A percentile compares a stretch with the other conserved stretches of the same genome.
These are phyloP conservation scores for Hyperoodon ampullatus DNA, from an alignment of 2,113 vertebrate genomes.

Conservation along the genomic window DNA sequence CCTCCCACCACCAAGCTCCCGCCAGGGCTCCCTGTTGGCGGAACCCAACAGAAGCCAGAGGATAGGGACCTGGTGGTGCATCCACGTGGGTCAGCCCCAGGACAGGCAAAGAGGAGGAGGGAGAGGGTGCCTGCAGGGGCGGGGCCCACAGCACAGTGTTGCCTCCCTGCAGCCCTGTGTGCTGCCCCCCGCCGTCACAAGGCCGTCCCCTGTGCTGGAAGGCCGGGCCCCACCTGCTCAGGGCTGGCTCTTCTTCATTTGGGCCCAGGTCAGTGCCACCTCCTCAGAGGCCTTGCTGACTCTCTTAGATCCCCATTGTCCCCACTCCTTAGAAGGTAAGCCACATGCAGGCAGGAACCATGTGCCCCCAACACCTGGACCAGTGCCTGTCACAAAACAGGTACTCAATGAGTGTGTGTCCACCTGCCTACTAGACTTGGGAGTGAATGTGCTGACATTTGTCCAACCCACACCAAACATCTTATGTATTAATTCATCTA, in stretches of 20 bases:
- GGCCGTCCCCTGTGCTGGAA: background rate
- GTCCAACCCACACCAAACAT: background rate
- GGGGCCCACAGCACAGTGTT: background rate
- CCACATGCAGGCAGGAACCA: background rate
- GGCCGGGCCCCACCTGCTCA: background rate
- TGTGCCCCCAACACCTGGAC: background rate
- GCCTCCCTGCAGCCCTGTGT: too few species aligned
- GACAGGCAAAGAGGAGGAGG: too few species aligned
- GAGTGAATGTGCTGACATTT: background rate
- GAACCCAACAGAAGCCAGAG: background rate
- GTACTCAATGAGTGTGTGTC: background rate
- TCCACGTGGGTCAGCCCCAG: background rate
- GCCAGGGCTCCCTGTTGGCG: accelerated
- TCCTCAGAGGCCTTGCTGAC: background rate
- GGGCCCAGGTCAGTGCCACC: background rate
- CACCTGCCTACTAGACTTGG: background rate
- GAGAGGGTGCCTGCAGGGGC: background rate
- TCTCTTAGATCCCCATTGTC: background rate
- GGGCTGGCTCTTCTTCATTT: too few species aligned
- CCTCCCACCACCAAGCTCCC: background rate
- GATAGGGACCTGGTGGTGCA: background rate
- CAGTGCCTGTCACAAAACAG: background rate
- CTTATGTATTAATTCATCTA: background rate
- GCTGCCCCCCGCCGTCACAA: background rate
- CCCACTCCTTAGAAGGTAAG: background rate